These are phyloP conservation scores for Anthopleura sola DNA, from an alignment of 64 coral and sea anemone genomes.

Conservation along the genomic window DNA sequence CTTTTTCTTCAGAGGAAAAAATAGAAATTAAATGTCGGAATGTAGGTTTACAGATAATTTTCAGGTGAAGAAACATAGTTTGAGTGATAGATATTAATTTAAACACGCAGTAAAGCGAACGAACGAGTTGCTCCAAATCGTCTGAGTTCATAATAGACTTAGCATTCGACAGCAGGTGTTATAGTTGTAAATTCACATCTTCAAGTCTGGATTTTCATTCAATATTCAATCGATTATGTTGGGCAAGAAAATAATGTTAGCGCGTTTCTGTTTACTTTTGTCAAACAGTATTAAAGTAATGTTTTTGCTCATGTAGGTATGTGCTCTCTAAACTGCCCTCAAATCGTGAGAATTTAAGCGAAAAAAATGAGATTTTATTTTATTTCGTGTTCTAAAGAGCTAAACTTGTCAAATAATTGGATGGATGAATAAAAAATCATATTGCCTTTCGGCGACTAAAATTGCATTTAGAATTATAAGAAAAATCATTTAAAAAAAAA, in stretches of 20 bases:
- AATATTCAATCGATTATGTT: constrained; percentile 3
- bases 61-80: not conserved
- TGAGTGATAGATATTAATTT: not conserved
- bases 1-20: not conserved
- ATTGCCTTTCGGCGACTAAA: too few relatives aligned
- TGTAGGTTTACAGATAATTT: not conserved
- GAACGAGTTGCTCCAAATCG: not conserved
- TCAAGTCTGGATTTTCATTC: not conserved
- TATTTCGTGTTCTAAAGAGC: too few relatives aligned
- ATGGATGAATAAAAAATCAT: too few relatives aligned
- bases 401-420: too few relatives aligned
- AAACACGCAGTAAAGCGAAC: not conserved
- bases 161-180: not conserved
- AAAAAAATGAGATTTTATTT: too few relatives aligned
- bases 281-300: not conserved
- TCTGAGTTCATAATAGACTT: constrained; percentile 1
- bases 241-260: not conserved
- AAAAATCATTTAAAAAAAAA: too few relatives aligned
- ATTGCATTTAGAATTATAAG: too few relatives aligned
- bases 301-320: not conserved
- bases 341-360: too few relatives aligned
- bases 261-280: not conserved
- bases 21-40: not conserved
- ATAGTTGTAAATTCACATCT: not conserved
- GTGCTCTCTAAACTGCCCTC: too few relatives aligned